Evolutionary conservation across 2,888 invertebrate genomes (phyloP).

Genomic region (Ophion obscuratus): DNA sequence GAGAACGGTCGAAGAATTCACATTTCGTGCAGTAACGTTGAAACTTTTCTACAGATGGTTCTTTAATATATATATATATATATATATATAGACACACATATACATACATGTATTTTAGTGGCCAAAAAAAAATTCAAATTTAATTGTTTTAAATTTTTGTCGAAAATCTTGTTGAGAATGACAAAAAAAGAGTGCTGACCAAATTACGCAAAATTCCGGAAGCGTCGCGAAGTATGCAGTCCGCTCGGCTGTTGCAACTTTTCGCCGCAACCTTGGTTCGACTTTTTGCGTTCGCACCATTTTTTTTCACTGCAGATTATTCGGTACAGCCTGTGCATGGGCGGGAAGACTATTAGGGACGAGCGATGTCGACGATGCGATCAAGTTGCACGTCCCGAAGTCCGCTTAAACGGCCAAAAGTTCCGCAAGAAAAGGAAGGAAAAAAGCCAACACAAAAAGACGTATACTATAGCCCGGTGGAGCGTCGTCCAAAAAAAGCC

Average conservation of each 20-base stretch:
- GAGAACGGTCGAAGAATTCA: too few relatives aligned
- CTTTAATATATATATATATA: too few relatives aligned
- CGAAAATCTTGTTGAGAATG: too few relatives aligned
- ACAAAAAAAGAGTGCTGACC: too few relatives aligned
- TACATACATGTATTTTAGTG: too few relatives aligned
- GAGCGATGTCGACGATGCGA: constrained; percentile 50
- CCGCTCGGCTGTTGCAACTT: constrained; percentile 18
- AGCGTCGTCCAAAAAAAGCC: neutral
- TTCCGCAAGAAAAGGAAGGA: neutral
- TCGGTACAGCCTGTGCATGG: constrained; percentile 21
- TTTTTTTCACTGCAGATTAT: constrained; percentile 31
- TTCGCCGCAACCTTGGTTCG: constrained; percentile 42
- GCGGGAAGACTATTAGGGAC: constrained; percentile 8
- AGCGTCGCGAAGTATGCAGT: constrained; percentile 1
- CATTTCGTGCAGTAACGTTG: too few relatives aligned
- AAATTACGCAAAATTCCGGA: neutral
- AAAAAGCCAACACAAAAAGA: constrained; percentile 3
- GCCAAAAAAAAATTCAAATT: too few relatives aligned
- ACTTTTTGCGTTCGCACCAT: constrained; percentile 33
- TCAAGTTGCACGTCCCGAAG: constrained; percentile 55
- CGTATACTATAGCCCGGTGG: constrained; percentile 16
- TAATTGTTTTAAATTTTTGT: too few relatives aligned
- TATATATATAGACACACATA: too few relatives aligned
- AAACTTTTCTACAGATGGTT: too few relatives aligned
- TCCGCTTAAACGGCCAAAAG: constrained; percentile 19